Conservation (phyloP, 1,140 invertebrate genomes). For the Rhizoglyphus robini region DNA sequence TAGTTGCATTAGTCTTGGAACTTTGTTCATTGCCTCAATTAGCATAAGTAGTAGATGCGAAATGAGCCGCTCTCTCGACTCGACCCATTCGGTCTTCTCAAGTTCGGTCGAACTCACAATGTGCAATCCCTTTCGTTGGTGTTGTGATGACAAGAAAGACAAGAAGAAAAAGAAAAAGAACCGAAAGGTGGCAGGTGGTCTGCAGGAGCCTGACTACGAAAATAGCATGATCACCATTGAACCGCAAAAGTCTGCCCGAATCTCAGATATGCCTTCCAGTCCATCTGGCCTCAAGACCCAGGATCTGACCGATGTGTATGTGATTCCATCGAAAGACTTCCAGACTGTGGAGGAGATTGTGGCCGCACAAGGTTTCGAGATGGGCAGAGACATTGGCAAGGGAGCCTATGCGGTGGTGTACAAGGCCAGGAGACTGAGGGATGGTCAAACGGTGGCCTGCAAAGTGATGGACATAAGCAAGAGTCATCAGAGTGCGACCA, state of each 20-base stretch:
- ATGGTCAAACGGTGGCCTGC: background rate
- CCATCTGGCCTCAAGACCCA: slow-evolving; percentile 3
- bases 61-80: too few relatives aligned
- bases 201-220: background rate
- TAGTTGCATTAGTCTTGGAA: too few relatives aligned
- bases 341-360: slow-evolving; percentile 17
- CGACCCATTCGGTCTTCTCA: too few relatives aligned
- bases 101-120: too few relatives aligned
- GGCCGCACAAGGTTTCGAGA: background rate
- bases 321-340: background rate
- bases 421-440: background rate
- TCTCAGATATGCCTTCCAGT: background rate
- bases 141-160: too few relatives aligned
- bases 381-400: slow-evolving; percentile 16
- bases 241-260: background rate
- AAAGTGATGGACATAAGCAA: slow-evolving; percentile 22
- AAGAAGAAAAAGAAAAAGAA: too few relatives aligned
- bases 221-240: slow-evolving; percentile 17
- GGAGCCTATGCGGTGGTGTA: slow-evolving; percentile 19
- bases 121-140: too few relatives aligned
- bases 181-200: background rate
- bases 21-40: too few relatives aligned
- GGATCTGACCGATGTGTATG: background rate
- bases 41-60: too few relatives aligned
- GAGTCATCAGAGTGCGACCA: background rate